Evolutionary conservation across 2,113 vertebrate genomes (phyloP).

Genomic region (Notothenia coriiceps): DNA sequence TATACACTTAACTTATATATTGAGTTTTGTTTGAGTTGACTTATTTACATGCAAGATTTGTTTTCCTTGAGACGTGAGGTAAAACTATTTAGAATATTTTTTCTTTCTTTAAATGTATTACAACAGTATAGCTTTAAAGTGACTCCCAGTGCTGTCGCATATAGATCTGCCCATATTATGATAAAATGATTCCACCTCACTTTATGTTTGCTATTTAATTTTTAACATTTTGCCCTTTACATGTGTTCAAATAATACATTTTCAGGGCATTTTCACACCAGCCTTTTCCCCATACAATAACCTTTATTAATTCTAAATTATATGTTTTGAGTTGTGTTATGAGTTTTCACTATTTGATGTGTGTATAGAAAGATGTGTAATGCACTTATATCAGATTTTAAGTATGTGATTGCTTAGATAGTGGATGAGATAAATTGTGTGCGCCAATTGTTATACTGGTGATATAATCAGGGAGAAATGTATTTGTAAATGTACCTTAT

Average conservation of each 20-base stretch:
- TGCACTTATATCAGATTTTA: slow-evolving; percentile 30
- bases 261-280: slow-evolving; percentile 4
- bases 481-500: slow-evolving; percentile 55
- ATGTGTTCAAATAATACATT: background rate
- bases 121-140: slow-evolving; percentile 34
- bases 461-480: slow-evolving; percentile 6
- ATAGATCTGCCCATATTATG: slow-evolving; percentile 5
- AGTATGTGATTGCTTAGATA: slow-evolving; percentile 41
- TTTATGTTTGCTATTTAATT: slow-evolving; percentile 7
- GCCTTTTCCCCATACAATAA: slow-evolving; percentile 4
- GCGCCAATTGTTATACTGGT: slow-evolving; percentile 24
- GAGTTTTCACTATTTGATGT: slow-evolving; percentile 41
- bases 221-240: background rate
- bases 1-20: slow-evolving; percentile 5
- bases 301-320: slow-evolving; percentile 17
- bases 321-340: slow-evolving; percentile 38
- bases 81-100: slow-evolving; percentile 7
- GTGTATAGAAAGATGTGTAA: slow-evolving; percentile 31
- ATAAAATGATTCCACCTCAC: background rate
- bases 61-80: slow-evolving; percentile 16
- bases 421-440: slow-evolving; percentile 13
- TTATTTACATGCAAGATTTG: slow-evolving; percentile 1
- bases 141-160: slow-evolving; percentile 1
- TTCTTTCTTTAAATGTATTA: slow-evolving; percentile 24
- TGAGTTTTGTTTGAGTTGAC: background rate